Percentiles rank a stretch among this genome's conserved stretches.
Conservation (phyloP, 2,113 vertebrate species). For the Varanus salvator region DNA sequence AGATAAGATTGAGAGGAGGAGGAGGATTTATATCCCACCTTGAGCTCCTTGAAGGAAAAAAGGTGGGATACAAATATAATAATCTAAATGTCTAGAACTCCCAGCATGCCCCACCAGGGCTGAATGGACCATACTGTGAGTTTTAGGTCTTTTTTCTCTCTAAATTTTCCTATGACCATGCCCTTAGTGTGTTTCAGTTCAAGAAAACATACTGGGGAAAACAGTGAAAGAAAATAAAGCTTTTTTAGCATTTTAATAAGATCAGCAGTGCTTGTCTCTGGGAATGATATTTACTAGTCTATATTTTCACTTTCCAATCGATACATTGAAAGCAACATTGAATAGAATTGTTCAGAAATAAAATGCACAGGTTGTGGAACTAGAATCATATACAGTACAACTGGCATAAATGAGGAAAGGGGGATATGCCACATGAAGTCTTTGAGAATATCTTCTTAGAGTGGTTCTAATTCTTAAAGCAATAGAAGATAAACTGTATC, state of each 20-base stretch:
- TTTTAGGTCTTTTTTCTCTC: no score
- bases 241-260: neutral
- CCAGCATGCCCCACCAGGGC: no score
- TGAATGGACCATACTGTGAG: no score
- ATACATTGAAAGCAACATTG: conserved; percentile 39
- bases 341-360: conserved; percentile 45
- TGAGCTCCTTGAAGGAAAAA: no score
- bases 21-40: no score
- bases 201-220: neutral
- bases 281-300: conserved; percentile 48
- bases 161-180: no score
- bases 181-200: neutral
- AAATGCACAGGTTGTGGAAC: conserved; percentile 42
- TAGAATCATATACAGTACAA: conserved; percentile 47
- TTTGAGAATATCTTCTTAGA: conserved; percentile 53
- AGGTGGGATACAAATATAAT: no score
- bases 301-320: conserved; percentile 34
- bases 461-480: conserved; percentile 68
- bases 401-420: conserved; percentile 48
- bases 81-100: no score
- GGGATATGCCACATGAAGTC: conserved; percentile 37
- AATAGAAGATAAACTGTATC: conserved; percentile 55
- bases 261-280: neutral
- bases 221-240: neutral
- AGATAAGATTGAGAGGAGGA: no score